Base-by-base conservation (phyloP, 2,113 vertebrate genomes). In the Capreolus pygargus region DNA sequence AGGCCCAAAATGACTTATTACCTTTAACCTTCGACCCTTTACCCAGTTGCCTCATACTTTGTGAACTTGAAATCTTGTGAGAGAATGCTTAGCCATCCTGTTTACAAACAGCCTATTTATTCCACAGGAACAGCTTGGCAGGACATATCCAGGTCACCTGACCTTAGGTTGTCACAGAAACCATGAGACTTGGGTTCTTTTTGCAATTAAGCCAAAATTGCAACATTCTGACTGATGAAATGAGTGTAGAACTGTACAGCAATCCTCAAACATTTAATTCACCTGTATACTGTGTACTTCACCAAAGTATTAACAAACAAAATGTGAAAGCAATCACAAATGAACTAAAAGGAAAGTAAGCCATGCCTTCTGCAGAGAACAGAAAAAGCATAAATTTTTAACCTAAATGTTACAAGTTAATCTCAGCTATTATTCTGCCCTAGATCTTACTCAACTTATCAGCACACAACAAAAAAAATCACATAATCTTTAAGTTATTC, bases 11-110 rank as follows among this genome's bases (percentile, higher is more conserved):
- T 61, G 84, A 81, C 86, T 98, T 96, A 94, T 94, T 98, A 98
- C 95, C 98, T 98, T 98, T 99, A 91, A 89, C 98, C 98, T 98
- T 91, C 84, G 33, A 96, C 97, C 98, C 82, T 95, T 97, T 5
- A 6, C 93, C 97, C 82, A 94, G 91, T 90, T 93, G 96, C 96
- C 97, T 98, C 94, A 55, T 74, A 97, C 87, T 95, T 64, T 96
- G 79, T 94, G 96, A 97, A 97, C 92, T 83, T 90, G 89, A 97
- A 93, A 95, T 94, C 95, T 47, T 88, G n/a, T 54, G 67, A 95
- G 92, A 97, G 92, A 93, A 52, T 39, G 1, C 33, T 91, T 95
- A 33, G 43, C 55, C 81, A 45, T 89, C 21, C 36, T 92, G 88
- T 98, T 97, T 98, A 98, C 94, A 97, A 98, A 95, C 39, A 87